A percentile compares a stretch with the other conserved stretches of the same genome.
Evolutionary conservation across 2,113 vertebrate species (phyloP).

Genomic region (Cettia cetti): DNA sequence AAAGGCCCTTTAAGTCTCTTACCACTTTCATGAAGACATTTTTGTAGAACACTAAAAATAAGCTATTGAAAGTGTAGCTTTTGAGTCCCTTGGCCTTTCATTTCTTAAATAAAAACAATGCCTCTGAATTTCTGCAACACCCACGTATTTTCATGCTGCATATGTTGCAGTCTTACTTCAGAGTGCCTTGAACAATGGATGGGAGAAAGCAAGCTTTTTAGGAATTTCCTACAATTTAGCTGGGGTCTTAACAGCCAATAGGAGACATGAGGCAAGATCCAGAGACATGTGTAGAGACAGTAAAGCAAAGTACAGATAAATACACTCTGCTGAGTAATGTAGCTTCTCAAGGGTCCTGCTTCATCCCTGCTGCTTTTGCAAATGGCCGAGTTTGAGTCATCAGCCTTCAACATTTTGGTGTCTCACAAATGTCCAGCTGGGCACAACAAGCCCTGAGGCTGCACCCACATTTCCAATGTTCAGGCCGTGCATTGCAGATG

Average conservation of each 20-base stretch:
- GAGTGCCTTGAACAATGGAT: not conserved
- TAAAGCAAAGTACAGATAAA: not conserved
- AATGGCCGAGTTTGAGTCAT: accelerated
- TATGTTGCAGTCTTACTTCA: not conserved
- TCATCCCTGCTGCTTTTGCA: not conserved
- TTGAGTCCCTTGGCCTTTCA: not conserved
- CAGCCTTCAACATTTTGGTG: not conserved
- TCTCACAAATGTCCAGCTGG: not conserved
- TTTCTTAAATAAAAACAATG: not conserved
- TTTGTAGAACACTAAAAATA: not conserved
- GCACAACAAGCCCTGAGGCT: not conserved
- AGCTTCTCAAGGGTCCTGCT: not conserved
- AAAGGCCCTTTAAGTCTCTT: slow-evolving; percentile 11
- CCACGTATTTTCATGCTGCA: not conserved
- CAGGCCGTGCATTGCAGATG: not conserved
- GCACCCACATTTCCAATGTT: accelerated
- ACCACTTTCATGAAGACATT: not conserved
- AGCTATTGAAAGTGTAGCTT: not conserved
- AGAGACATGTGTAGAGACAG: not conserved
- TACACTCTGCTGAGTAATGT: not conserved
- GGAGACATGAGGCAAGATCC: not conserved
- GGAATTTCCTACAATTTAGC: not conserved
- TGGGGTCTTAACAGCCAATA: not conserved
- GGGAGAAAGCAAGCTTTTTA: not conserved
- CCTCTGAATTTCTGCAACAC: not conserved